Base-by-base conservation (phyloP, 2,113 vertebrate genomes). In the Ondatra zibethicus region DNA sequence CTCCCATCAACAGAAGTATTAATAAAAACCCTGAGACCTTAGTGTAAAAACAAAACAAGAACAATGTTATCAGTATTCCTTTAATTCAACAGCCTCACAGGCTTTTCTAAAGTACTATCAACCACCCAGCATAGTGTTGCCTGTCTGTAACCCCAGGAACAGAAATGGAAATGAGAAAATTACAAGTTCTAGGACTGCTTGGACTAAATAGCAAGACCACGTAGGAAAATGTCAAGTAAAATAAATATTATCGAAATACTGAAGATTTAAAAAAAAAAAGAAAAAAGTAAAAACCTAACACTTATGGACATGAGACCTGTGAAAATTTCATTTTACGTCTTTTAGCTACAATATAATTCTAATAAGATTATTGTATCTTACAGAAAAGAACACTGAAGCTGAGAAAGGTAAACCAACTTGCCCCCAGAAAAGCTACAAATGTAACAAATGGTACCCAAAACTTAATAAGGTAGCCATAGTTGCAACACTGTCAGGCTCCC, bases 11-110 rank as follows among this genome's bases (percentile, higher is more conserved):
- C 3, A 9, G 77, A 96, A 58, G 75, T 27, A 91, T 2, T 96
- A 39, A 92, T 76, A 12, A 97, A 95, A 96, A 95, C 61, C 36
- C 27, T 82, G 9, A 45, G 86, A 93, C 1, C 39, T 76, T 63
- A 93, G 50, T n/a, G 68, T 42, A 96, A 94, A 94, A 95, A 39
- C 16, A 78, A 96, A 94, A 31, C 50, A 89, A 27, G 70, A 82
- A 86, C 91, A 93, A 87, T 63, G 58, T 36, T 96, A 91, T 73
- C 19, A 91, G 68, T 5, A 90, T 63, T 39, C 87, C 21, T 63
- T 92, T 77, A 95, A 95, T 36, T 42, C 16, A 39, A 39, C 55
- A 78, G 66, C 55, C 52, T 92, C 39, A 86, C 6, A 95, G n/a
- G 70, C 58, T 42, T 25, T 88, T 55, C 55, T 39, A 31, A 75